Evolutionary conservation across 2,113 vertebrate genomes (phyloP).

Genomic region (Thinocorus orbignyianus): DNA sequence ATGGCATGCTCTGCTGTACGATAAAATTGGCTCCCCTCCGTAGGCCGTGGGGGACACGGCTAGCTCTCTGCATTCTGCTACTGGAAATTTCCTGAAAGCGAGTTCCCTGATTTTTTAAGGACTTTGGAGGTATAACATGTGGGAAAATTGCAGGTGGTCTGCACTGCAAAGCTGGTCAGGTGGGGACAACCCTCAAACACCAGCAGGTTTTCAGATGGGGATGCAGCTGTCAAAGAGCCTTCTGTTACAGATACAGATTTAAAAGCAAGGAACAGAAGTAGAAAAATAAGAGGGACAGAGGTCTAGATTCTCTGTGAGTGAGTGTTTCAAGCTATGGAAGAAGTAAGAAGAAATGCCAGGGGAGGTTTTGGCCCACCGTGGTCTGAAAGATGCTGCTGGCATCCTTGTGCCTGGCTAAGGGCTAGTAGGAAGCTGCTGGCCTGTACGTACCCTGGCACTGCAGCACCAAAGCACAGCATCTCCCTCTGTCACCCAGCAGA

Average conservation of each 20-base stretch:
- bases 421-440: background rate
- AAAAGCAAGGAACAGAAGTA: background rate
- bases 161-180: constrained; percentile 41
- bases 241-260: background rate
- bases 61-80: constrained; percentile 1
- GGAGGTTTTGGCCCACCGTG: background rate
- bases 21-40: constrained; percentile 51
- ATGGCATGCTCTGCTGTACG: background rate
- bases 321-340: background rate
- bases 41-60: background rate
- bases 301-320: background rate
- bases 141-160: constrained; percentile 40
- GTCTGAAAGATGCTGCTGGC: background rate
- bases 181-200: constrained; percentile 37
- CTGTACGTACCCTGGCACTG: rapidly evolving
- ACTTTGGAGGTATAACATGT: constrained; percentile 21
- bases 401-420: background rate
- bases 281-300: background rate
- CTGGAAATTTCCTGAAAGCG: constrained; percentile 34
- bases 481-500: background rate
- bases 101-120: constrained; percentile 1
- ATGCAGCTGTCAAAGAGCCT: constrained; percentile 41
- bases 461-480: background rate
- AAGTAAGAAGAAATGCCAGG: background rate
- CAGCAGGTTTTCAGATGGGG: constrained; percentile 46